Evolutionary conservation across 2,797 vertebrate species (phyloP).

Genomic region (Muraenolepis orangiensis): DNA sequence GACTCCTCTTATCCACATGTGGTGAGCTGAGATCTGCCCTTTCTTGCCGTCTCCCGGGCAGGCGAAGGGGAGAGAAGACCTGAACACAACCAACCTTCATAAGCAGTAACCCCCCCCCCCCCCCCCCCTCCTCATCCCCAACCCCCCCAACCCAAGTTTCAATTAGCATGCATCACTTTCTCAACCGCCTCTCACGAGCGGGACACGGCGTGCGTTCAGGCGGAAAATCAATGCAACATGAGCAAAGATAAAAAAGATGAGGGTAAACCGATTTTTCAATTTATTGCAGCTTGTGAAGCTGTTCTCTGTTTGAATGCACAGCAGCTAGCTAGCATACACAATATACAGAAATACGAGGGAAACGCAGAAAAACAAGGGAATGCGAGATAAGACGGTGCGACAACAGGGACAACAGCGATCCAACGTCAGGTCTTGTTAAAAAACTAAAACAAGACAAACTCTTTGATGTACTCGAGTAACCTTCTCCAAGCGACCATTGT

Average conservation of each 20-base stretch:
- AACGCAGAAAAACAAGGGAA: background rate
- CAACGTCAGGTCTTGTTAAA: background rate
- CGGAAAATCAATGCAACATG: background rate
- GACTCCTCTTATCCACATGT: background rate
- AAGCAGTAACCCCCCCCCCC: background rate
- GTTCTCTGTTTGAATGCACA: background rate
- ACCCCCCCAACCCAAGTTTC: too few species aligned
- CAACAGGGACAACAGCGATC: background rate
- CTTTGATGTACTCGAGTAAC: background rate
- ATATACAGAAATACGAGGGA: background rate
- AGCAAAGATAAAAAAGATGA: background rate
- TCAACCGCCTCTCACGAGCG: background rate
- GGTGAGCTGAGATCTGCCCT: background rate
- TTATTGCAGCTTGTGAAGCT: background rate
- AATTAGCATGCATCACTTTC: background rate
- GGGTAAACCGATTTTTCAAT: background rate
- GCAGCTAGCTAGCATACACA: background rate
- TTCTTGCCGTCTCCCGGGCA: background rate
- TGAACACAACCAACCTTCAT: background rate
- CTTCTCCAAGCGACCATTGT: background rate
- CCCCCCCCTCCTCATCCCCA: too few species aligned
- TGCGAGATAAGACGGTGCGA: background rate
- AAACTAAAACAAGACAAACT: background rate
- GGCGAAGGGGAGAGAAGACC: background rate
- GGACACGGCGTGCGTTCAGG: background rate